Conservation (phyloP, 1,140 invertebrate species). For the Drosophila virilis region DNA sequence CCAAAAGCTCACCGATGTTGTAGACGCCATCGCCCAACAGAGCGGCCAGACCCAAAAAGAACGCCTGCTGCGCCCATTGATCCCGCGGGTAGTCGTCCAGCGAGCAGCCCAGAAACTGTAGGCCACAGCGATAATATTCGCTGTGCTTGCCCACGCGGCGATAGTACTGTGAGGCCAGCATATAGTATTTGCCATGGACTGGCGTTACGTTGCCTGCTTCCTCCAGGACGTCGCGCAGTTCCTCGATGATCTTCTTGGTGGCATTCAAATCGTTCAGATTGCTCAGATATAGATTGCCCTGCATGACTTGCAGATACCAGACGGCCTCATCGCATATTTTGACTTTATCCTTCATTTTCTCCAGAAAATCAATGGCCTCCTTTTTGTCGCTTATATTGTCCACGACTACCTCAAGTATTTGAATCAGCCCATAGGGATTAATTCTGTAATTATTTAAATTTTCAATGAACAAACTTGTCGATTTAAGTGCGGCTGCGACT, state of each 20-base stretch:
- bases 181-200: slow-evolving; percentile 98
- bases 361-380: slow-evolving; percentile 93
- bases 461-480: too few species aligned
- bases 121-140: slow-evolving; percentile 95
- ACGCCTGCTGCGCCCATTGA: slow-evolving; percentile 93
- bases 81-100: slow-evolving; percentile 87
- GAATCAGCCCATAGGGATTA: slow-evolving; percentile 95
- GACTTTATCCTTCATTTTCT: slow-evolving; percentile 94
- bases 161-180: slow-evolving; percentile 96
- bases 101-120: slow-evolving; percentile 97
- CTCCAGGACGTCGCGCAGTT: slow-evolving; percentile 94
- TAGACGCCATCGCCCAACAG: slow-evolving; percentile 98
- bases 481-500: slow-evolving; percentile 83
- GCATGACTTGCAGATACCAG: slow-evolving; percentile 87
- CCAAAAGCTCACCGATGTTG: slow-evolving; percentile 98
- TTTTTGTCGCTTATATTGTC: slow-evolving; percentile 92
- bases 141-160: slow-evolving; percentile 84
- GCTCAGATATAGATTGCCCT: slow-evolving; percentile 93
- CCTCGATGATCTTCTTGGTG: slow-evolving; percentile 95
- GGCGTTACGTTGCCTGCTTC: slow-evolving; percentile 95
- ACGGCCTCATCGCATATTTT: slow-evolving; percentile 94
- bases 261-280: slow-evolving; percentile 92
- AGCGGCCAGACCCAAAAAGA: slow-evolving; percentile 96
- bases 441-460: slow-evolving; percentile 89
- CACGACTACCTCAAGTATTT: slow-evolving; percentile 92